Conservation (phyloP, 2,888 invertebrate genomes). For the Cheilosia scutellata region DNA sequence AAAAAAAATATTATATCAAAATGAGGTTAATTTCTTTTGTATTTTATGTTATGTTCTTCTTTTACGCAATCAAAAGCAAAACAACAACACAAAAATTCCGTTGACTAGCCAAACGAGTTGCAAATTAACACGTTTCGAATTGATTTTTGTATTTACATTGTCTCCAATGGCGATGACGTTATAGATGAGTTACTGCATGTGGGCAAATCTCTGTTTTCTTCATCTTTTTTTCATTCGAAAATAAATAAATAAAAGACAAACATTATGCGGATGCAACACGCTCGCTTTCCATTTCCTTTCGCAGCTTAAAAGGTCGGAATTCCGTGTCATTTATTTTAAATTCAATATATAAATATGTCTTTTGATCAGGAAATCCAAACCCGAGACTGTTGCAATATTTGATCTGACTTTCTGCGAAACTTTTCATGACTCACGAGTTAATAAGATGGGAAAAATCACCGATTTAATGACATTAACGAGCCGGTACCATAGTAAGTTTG, state of each 20-base stretch:
- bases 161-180: slow-evolving; percentile 60
- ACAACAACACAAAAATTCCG: slow-evolving; percentile 25
- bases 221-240: too few species aligned
- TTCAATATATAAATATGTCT: slow-evolving; percentile 17
- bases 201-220: slow-evolving; percentile 20
- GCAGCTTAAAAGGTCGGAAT: slow-evolving; percentile 5
- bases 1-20: slow-evolving; percentile 11
- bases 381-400: slow-evolving; percentile 11
- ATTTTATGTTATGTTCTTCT: slow-evolving; percentile 15
- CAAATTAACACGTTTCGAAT: slow-evolving; percentile 67
- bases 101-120: slow-evolving; percentile 63
- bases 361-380: slow-evolving; percentile 39
- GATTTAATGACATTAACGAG: neutral
- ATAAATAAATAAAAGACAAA: slow-evolving; percentile 1
- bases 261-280: slow-evolving; percentile 48
- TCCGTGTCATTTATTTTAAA: slow-evolving; percentile 43
- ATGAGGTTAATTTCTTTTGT: slow-evolving; percentile 67
- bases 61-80: slow-evolving; percentile 49
- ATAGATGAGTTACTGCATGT: slow-evolving; percentile 55
- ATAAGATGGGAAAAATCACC: neutral
- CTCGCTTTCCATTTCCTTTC: slow-evolving; percentile 36
- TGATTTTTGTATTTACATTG: slow-evolving; percentile 53
- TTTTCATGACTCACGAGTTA: slow-evolving; percentile 28
- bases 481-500: too few species aligned
- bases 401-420: slow-evolving; percentile 29